A percentile compares a stretch with the other conserved stretches of the same genome.
Evolutionary conservation across 2,113 vertebrate species (phyloP).

Genomic region (Lathamus discolor): DNA sequence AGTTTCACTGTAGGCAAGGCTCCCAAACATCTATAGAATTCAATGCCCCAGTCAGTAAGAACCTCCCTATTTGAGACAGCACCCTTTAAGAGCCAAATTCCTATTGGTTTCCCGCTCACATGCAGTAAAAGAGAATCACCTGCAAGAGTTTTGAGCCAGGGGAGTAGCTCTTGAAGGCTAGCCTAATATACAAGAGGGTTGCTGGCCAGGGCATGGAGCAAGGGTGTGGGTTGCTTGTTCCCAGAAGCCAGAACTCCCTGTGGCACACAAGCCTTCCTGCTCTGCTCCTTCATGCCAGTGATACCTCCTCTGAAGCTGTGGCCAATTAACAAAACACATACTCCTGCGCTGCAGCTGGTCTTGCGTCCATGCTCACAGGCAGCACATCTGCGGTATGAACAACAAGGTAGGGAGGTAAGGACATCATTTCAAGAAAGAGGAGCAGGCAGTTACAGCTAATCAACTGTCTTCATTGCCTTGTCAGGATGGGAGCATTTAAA

Average conservation of each 20-base stretch:
- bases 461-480: background rate
- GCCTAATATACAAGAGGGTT: background rate
- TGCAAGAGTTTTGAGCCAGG: fast-evolving
- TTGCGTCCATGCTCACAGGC: background rate
- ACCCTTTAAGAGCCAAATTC: background rate
- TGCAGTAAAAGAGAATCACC: background rate
- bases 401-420: background rate
- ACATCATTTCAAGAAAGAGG: background rate
- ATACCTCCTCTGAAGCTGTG: background rate
- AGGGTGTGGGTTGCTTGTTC: background rate
- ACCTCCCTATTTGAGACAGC: background rate
- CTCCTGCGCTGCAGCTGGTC: background rate
- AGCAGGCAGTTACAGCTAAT: background rate
- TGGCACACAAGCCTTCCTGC: background rate
- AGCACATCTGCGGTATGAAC: background rate
- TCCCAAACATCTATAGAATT: background rate
- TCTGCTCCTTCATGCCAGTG: background rate
- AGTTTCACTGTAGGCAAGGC: background rate
- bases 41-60: background rate
- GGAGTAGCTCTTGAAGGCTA: background rate
- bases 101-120: background rate
- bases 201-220: background rate
- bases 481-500: background rate
- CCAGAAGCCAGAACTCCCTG: background rate
- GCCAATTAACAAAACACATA: background rate